These are phyloP conservation scores for Columba livia DNA, from an alignment of 2,113 vertebrate genomes.

Conservation along the genomic window DNA sequence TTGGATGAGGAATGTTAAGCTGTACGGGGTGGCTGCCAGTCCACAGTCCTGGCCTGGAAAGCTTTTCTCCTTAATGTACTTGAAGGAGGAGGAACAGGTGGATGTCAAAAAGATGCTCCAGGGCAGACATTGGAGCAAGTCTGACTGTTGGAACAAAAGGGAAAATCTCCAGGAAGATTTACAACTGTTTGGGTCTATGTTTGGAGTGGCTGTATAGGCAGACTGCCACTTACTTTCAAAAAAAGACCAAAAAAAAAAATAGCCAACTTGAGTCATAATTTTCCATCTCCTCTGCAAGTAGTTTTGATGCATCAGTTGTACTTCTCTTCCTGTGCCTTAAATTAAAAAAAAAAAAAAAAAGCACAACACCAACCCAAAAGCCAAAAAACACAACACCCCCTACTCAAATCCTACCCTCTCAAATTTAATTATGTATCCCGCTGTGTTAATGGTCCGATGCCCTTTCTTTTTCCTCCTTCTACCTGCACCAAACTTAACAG, in stretches of 20 bases:
- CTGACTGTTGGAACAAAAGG: background rate
- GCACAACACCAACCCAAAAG: background rate
- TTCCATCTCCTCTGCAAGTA: background rate
- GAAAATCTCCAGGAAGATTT: slow-evolving; percentile 19
- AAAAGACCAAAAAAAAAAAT: background rate
- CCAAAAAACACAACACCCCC: background rate
- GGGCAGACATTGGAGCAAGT: background rate
- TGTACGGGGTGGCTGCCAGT: background rate
- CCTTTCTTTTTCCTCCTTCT: background rate
- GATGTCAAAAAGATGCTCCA: background rate
- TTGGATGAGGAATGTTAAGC: slow-evolving; percentile 26
- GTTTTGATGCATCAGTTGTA: background rate
- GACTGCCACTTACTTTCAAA: background rate
- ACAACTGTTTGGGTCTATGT: background rate
- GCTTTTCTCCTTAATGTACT: background rate
- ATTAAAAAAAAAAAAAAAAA: background rate
- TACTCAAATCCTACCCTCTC: background rate
- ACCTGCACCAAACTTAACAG: background rate
- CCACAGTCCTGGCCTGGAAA: background rate
- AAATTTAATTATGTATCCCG: background rate
- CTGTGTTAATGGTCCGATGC: background rate
- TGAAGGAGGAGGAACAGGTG: slow-evolving; percentile 38
- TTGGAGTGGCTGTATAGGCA: background rate
- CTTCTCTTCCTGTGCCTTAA: background rate
- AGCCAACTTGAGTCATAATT: background rate